These are phyloP conservation scores for Ericerus pela DNA, from an alignment of 1,140 invertebrate species.

Conservation along the genomic window DNA sequence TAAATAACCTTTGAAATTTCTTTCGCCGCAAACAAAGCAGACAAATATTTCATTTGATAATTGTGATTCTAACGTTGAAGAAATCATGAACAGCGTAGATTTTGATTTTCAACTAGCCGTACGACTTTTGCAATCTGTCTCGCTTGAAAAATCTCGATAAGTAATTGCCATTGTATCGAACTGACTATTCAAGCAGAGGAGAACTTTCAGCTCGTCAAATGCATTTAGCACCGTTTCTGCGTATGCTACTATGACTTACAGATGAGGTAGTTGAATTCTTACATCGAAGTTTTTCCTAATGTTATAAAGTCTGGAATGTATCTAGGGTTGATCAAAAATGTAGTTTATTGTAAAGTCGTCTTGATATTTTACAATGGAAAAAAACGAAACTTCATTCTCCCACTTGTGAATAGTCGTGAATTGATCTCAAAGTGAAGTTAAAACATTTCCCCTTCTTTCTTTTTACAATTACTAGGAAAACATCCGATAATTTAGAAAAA, in stretches of 20 bases:
- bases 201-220: constrained; percentile 86
- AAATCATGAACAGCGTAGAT: background rate
- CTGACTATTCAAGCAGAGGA: constrained; percentile 90
- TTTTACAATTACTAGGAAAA: too few species aligned
- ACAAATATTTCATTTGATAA: background rate
- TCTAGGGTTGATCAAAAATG: too few species aligned
- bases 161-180: constrained; percentile 72
- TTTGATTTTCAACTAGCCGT: background rate
- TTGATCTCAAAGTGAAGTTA: too few species aligned
- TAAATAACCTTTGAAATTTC: background rate
- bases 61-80: background rate
- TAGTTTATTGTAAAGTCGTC: too few species aligned
- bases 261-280: too few species aligned
- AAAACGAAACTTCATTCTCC: too few species aligned
- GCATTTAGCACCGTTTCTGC: constrained; percentile 82
- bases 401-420: too few species aligned
- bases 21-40: background rate
- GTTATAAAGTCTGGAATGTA: too few species aligned
- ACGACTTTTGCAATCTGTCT: background rate
- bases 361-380: too few species aligned
- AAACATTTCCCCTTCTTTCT: too few species aligned
- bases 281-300: too few species aligned
- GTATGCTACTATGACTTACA: constrained; percentile 78
- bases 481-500: too few species aligned
- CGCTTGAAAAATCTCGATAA: background rate